Evolutionary conservation across 2,888 invertebrate species (phyloP).

Genomic region (Stratiomys singularior): DNA sequence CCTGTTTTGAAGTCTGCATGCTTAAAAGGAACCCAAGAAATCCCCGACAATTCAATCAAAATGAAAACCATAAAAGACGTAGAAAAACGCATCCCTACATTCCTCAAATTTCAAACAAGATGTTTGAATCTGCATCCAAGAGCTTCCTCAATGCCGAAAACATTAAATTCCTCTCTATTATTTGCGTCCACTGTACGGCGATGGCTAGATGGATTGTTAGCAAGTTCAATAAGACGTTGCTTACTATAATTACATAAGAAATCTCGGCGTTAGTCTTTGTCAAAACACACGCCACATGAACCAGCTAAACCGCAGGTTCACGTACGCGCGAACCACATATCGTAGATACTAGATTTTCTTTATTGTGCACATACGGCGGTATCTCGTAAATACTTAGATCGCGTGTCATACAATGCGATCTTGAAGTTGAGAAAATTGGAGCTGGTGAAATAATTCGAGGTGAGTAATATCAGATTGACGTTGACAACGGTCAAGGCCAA

Average conservation of each 20-base stretch:
- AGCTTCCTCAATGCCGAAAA: too few species aligned
- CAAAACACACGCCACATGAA: neutral
- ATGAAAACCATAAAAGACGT: too few species aligned
- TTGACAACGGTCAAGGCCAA: constrained; percentile 8
- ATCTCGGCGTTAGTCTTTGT: neutral
- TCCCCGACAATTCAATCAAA: too few species aligned
- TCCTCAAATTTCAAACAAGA: too few species aligned
- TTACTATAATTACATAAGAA: constrained; percentile 17
- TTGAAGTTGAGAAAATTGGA: neutral
- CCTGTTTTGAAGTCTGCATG: too few species aligned
- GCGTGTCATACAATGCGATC: neutral
- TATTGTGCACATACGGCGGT: too few species aligned
- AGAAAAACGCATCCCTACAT: too few species aligned
- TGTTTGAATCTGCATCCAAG: too few species aligned
- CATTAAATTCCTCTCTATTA: neutral
- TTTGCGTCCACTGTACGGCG: neutral
- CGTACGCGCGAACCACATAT: neutral
- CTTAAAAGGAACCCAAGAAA: too few species aligned
- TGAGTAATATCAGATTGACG: neutral
- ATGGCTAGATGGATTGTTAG: neutral
- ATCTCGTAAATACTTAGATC: neutral
- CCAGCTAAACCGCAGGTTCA: constrained; percentile 1
- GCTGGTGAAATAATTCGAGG: neutral
- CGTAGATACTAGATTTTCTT: neutral
- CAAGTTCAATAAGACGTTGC: neutral